Evolutionary conservation across 37 sponge, comb jelly and placozoan species (phyloP), one percentile per base, ranked within the genome.

Genomic region (Ianthella basta): DNA sequence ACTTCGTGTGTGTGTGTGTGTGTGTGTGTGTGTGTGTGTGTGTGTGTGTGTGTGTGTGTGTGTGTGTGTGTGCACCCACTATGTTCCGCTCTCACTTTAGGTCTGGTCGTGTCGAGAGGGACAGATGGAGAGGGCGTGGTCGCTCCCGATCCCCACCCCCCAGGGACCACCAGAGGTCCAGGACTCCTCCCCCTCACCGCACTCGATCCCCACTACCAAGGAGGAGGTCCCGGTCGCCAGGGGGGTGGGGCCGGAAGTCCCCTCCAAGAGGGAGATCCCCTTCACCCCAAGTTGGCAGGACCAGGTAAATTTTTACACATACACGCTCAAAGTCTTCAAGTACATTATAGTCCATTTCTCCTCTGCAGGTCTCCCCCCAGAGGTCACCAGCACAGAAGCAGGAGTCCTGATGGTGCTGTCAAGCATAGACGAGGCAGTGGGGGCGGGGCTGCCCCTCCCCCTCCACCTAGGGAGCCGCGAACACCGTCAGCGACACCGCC

Each of bases 401-500:
- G 8, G 8, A 44, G 50, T 44, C 50, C 50, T 44, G 50, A 61
- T 61, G 27, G 64, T 27, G 29, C 10, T 61, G 29, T 4, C 72
- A 25, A 29, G n/a, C 72, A 70, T 18, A 29, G 72, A 19, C 37
- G 37, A 5, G 72, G 72, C 21, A 34, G 37, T 27, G 72, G 29
- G 21, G 36, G 20, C 15, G 72, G 20, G 21, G 37, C 37, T 1
- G 37, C 37, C 72, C 72, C 72, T 14, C 72, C 72, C 37, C 72
- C 72, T 32, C 72, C 72, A 10, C 72, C 72, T 18, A 70, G 37
- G 37, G 37, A 20, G 37, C 72, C 72, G 4, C 72, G 72, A 4
- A 70, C 72, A 29, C 72, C 72, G 1, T 70, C 72, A 27, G 6
- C 85, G 27, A 20, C 39, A 10, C 29, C 60, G 12, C 84, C 89